Conservation (phyloP, 2,888 invertebrate species). For the Pammene aurita region DNA sequence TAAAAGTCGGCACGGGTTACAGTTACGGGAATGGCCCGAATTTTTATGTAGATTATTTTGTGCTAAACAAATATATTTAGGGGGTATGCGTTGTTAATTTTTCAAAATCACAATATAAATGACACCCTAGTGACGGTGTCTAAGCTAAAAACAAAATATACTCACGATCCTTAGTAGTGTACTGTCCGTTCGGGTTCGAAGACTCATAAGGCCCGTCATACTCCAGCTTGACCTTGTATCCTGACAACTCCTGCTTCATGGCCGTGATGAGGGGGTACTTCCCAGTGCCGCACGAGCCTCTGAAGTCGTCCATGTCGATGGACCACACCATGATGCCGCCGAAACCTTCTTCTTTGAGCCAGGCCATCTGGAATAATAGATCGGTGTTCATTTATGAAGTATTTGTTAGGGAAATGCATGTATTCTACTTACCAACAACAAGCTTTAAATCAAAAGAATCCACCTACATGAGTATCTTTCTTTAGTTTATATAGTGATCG, state of each 20-base stretch:
- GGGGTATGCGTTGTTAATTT: too few relatives aligned
- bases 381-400: background rate
- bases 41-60: too few relatives aligned
- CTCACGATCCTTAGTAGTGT: slow-evolving; percentile 95
- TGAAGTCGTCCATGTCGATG: slow-evolving; percentile 97
- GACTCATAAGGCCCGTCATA: slow-evolving; percentile 95
- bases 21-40: too few relatives aligned
- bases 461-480: too few relatives aligned
- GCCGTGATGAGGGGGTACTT: slow-evolving; percentile 95
- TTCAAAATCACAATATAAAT: too few relatives aligned
- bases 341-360: slow-evolving; percentile 96
- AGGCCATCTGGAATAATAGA: slow-evolving; percentile 88
- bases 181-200: slow-evolving; percentile 87
- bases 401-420: too few relatives aligned
- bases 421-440: background rate
- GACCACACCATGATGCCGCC: slow-evolving; percentile 99
- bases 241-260: slow-evolving; percentile 92
- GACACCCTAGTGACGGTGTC: too few relatives aligned
- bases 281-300: slow-evolving; percentile 94
- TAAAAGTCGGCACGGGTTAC: too few relatives aligned
- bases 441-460: too few relatives aligned
- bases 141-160: too few relatives aligned
- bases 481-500: too few relatives aligned
- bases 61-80: too few relatives aligned
- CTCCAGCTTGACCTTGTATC: slow-evolving; percentile 91